These are phyloP conservation scores for Metellina segmentata DNA, from an alignment of 2,888 invertebrate species.

Conservation along the genomic window DNA sequence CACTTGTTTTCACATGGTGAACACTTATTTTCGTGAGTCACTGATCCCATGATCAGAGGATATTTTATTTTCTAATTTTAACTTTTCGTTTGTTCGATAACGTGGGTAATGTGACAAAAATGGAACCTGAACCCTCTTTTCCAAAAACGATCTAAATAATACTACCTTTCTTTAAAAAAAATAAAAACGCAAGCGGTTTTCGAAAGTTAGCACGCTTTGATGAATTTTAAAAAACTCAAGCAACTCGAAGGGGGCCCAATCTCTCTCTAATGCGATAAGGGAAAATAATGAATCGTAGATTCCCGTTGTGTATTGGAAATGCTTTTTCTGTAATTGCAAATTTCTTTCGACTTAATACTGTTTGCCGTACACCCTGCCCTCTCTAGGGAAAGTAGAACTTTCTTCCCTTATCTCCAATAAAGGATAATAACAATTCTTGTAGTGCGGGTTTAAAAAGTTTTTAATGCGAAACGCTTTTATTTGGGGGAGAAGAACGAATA, in stretches of 20 bases:
- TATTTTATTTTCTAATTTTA: too few relatives aligned
- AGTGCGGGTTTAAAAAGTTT: conserved; percentile 34
- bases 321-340: conserved; percentile 38
- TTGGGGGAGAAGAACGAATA: background rate
- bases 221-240: background rate
- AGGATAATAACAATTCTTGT: conserved; percentile 34
- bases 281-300: background rate
- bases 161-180: background rate
- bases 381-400: background rate
- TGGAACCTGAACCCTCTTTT: background rate
- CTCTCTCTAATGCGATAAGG: background rate
- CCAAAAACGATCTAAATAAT: background rate
- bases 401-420: conserved; percentile 20
- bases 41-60: too few relatives aligned
- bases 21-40: too few relatives aligned
- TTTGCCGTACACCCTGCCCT: background rate
- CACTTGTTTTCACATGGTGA: too few relatives aligned
- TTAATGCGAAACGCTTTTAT: conserved; percentile 30
- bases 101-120: too few relatives aligned
- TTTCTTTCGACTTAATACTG: conserved; percentile 27
- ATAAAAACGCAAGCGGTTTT: background rate
- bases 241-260: background rate
- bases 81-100: too few relatives aligned
- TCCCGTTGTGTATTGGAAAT: conserved; percentile 10
- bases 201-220: background rate